phyloP scores from a whole-genome alignment of 2,888 invertebrate genomes.

The Rutpela maculata region DNA sequence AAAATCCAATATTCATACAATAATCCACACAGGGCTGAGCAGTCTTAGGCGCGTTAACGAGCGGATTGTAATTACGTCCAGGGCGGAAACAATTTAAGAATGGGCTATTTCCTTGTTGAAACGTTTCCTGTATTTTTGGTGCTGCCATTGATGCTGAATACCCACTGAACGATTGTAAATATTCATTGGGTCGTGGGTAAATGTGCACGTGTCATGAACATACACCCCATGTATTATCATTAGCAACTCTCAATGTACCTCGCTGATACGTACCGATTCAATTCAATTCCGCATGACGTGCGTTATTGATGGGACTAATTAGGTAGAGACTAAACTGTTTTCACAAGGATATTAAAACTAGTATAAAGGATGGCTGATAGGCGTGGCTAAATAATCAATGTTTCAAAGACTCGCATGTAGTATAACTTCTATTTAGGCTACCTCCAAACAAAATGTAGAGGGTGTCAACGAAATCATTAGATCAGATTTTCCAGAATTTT shows the following conservation, averaged over 20 bases:
- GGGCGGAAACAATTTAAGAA: constrained; percentile 59
- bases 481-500: too few species aligned
- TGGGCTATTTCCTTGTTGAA: constrained; percentile 53
- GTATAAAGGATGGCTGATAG: constrained; percentile 30
- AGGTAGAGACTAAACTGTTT: constrained; percentile 50
- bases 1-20: not conserved
- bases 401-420: not conserved
- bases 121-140: constrained; percentile 52
- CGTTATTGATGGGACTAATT: constrained; percentile 58
- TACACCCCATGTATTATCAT: constrained; percentile 56
- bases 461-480: too few species aligned
- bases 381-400: constrained; percentile 17
- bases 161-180: constrained; percentile 55
- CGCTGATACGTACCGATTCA: constrained; percentile 48
- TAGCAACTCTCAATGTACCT: constrained; percentile 47
- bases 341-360: constrained; percentile 50
- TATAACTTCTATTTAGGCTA: not conserved
- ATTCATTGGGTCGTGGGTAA: constrained; percentile 62
- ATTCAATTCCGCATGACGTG: constrained; percentile 54
- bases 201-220: constrained; percentile 58
- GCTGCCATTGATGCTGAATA: constrained; percentile 42
- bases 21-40: constrained; percentile 21
- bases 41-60: constrained; percentile 42
- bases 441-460: too few species aligned
- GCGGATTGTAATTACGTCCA: constrained; percentile 47